Conservation (phyloP, 2,888 invertebrate species). For the Cataglyphis rosenhaueri region DNA sequence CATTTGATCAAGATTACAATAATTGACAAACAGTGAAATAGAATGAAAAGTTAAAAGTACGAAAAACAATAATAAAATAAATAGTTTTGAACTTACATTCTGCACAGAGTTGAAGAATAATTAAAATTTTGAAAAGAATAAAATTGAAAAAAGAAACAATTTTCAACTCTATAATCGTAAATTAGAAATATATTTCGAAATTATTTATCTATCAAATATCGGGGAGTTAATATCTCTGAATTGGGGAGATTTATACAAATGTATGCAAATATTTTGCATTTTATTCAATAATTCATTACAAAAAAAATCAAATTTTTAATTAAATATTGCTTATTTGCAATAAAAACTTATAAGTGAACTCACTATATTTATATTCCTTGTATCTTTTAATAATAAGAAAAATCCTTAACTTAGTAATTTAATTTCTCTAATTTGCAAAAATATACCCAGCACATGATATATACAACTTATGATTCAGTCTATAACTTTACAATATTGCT, state of each 20-base stretch:
- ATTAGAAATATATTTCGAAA: neutral
- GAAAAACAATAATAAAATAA: neutral
- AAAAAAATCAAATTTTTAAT: neutral
- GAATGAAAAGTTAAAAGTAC: neutral
- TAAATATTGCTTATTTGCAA: neutral
- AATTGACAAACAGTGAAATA: neutral
- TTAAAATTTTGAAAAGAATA: neutral
- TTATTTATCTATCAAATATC: neutral
- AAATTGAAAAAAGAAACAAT: slow-evolving; percentile 4
- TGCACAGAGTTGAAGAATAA: neutral
- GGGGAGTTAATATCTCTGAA: neutral
- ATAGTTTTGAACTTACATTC: neutral
- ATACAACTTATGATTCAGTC: slow-evolving; percentile 71
- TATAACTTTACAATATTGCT: slow-evolving; percentile 60
- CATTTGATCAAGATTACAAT: neutral
- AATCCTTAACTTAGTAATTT: neutral
- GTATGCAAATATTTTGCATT: neutral
- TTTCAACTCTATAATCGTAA: slow-evolving; percentile 33
- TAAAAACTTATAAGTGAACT: neutral
- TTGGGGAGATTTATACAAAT: neutral
- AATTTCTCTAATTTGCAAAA: slow-evolving; percentile 56
- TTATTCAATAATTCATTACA: neutral
- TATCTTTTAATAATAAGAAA: slow-evolving; percentile 47
- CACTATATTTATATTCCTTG: neutral
- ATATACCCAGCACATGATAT: slow-evolving; percentile 66